These are phyloP conservation scores for Cantharis rufa DNA, from an alignment of 2,888 invertebrate genomes.

Conservation along the genomic window DNA sequence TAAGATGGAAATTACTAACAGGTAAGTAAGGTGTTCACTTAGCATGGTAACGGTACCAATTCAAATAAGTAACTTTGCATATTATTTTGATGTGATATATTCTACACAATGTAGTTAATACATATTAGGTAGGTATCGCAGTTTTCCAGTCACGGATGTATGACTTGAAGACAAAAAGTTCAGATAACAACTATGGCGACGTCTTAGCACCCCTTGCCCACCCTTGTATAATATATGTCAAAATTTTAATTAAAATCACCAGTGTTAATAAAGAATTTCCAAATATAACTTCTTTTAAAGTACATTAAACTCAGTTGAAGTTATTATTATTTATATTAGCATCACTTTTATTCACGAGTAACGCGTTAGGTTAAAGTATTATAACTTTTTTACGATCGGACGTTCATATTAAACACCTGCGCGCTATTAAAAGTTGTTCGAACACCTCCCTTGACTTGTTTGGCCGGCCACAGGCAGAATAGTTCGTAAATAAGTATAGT, in stretches of 20 bases:
- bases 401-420: constrained; percentile 46
- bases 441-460: constrained; percentile 43
- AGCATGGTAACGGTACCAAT: background rate
- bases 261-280: constrained; percentile 4
- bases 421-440: constrained; percentile 40
- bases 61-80: background rate
- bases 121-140: background rate
- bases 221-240: background rate
- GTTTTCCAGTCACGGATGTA: background rate
- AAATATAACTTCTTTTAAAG: constrained; percentile 16
- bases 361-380: constrained; percentile 47
- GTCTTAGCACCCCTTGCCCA: background rate
- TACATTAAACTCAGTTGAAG: constrained; percentile 42
- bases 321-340: constrained; percentile 48
- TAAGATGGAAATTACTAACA: background rate
- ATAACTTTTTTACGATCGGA: constrained; percentile 46
- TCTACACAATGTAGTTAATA: too few species aligned
- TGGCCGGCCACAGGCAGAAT: constrained; percentile 42
- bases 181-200: too few species aligned
- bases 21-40: background rate
- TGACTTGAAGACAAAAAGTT: too few species aligned
- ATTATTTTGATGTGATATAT: too few species aligned
- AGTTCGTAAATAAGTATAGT: constrained; percentile 43
- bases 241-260: background rate
- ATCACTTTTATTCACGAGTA: constrained; percentile 42